Evolutionary conservation across 2,113 vertebrate species (phyloP).

Genomic region (Marcusenius ussheri): DNA sequence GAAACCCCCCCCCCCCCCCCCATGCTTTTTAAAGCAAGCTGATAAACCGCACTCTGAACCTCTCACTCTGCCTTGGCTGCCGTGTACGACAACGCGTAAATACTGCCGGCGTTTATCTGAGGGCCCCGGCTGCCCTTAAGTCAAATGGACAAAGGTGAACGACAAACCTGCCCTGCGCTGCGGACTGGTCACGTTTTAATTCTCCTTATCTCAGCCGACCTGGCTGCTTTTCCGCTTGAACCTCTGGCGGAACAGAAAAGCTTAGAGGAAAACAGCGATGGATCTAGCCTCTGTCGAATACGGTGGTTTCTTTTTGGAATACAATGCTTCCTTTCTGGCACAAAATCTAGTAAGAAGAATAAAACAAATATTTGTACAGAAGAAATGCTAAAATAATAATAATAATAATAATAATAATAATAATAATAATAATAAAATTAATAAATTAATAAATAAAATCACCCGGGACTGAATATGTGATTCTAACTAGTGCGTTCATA

Average conservation of each 20-base stretch:
- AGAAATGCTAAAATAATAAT: background rate
- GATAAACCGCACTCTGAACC: background rate
- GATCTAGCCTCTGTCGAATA: background rate
- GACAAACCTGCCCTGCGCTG: background rate
- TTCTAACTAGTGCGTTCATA: background rate
- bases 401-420: no score
- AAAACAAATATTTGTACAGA: background rate
- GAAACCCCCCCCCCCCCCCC: background rate
- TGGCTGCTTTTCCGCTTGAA: background rate
- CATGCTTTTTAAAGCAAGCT: background rate
- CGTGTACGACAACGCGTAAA: background rate
- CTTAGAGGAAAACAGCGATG: background rate
- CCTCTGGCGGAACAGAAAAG: background rate
- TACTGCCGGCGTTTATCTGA: background rate
- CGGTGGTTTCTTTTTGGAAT: background rate
- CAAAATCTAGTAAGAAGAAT: background rate
- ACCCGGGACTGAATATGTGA: background rate
- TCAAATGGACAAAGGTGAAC: background rate
- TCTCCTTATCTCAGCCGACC: background rate
- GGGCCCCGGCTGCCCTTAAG: background rate
- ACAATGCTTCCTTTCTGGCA: background rate
- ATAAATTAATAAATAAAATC: background rate
- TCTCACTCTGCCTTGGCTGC: background rate
- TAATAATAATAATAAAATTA: no score
- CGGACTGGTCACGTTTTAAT: background rate